A percentile compares a stretch with the other conserved stretches of the same genome.
Evolutionary conservation across 2,888 invertebrate genomes (phyloP).

Genomic region (Agriotes lineatus): DNA sequence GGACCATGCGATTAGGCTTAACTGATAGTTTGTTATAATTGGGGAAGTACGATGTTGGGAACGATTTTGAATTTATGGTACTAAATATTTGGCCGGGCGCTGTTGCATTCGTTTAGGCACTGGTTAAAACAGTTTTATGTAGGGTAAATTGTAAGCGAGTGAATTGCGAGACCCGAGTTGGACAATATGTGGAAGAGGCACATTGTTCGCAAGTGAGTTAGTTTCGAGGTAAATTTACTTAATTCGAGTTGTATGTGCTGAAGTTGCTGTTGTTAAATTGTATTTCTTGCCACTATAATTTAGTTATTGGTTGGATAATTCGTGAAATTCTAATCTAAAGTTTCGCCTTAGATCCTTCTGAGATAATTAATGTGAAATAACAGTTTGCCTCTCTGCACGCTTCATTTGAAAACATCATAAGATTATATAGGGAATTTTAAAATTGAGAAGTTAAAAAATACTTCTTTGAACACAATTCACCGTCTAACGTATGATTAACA

Average conservation of each 20-base stretch:
- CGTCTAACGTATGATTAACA: too few species aligned
- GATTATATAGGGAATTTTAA: too few species aligned
- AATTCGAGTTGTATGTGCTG: slow-evolving; percentile 6
- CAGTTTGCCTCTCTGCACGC: too few species aligned
- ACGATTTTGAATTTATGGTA: too few species aligned
- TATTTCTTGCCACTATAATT: slow-evolving; percentile 8
- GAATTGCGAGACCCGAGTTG: not conserved
- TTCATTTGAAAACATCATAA: too few species aligned
- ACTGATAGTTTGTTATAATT: not conserved
- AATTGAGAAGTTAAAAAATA: too few species aligned
- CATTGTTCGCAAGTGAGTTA: slow-evolving; percentile 16
- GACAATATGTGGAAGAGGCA: slow-evolving; percentile 10
- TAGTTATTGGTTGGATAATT: slow-evolving; percentile 1
- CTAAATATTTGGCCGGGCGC: too few species aligned
- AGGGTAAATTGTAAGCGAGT: not conserved
- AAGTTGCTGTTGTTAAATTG: not conserved
- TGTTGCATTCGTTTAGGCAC: too few species aligned
- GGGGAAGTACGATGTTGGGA: not conserved
- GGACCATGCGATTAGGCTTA: slow-evolving; percentile 1
- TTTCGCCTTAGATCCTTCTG: not conserved
- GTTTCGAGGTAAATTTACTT: slow-evolving; percentile 21
- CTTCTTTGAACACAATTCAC: too few species aligned
- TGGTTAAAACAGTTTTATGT: not conserved
- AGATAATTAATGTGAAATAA: too few species aligned
- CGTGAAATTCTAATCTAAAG: not conserved